Conservation (phyloP, 2,797 vertebrate genomes). For the Myotis daubentonii region DNA sequence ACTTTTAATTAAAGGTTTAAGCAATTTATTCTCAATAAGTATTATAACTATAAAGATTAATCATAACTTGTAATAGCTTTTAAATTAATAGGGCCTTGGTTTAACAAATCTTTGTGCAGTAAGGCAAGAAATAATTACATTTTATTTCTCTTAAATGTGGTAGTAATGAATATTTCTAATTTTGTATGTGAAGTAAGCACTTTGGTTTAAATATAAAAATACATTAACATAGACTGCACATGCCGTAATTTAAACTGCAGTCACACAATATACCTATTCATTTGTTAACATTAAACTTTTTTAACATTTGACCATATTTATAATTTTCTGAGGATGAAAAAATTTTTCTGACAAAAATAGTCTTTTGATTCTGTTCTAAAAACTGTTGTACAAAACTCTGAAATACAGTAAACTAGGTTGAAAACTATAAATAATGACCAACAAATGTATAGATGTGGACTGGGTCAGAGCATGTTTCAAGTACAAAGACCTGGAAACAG, state of each 20-base stretch:
- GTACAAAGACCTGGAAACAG: conserved; percentile 62
- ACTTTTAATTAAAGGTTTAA: conserved; percentile 81
- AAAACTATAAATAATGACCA: conserved; percentile 60
- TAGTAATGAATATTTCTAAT: conserved; percentile 80
- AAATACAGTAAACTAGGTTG: background rate
- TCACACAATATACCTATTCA: conserved; percentile 9
- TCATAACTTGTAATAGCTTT: conserved; percentile 76
- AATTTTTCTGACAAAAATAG: background rate
- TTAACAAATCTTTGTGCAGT: conserved; percentile 79
- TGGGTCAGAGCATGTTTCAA: conserved; percentile 55
- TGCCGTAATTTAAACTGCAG: conserved; percentile 58
- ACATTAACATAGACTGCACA: conserved; percentile 55
- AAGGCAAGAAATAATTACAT: conserved; percentile 73
- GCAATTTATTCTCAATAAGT: conserved; percentile 70
- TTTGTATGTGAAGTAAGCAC: conserved; percentile 72
- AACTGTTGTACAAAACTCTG: background rate
- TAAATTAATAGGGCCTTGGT: conserved; percentile 70
- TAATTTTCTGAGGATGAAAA: conserved; percentile 32
- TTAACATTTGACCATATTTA: background rate
- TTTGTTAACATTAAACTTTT: conserved; percentile 43
- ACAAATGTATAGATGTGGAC: background rate
- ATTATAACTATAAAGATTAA: conserved; percentile 73
- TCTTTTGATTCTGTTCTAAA: background rate
- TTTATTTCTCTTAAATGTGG: conserved; percentile 79
- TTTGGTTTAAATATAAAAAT: conserved; percentile 69